Conservation (phyloP, 2,797 vertebrate species). For the Selene dorsalis region DNA sequence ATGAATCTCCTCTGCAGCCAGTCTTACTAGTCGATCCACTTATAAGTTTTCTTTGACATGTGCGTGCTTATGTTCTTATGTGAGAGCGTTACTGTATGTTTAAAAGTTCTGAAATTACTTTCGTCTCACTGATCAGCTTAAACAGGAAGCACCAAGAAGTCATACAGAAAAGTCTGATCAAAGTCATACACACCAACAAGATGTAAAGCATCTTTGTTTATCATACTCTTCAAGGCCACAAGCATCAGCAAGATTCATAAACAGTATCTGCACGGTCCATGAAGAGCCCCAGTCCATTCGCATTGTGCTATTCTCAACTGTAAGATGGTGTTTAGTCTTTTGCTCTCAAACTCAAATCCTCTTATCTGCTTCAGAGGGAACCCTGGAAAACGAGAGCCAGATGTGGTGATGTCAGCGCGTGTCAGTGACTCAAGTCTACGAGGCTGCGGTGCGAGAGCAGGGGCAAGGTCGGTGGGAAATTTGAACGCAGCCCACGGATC, state of each 20-base stretch:
- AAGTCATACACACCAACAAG: not conserved
- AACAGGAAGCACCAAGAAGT: not conserved
- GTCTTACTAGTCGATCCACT: not conserved
- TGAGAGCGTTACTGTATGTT: not conserved
- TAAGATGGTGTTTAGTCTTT: conserved; percentile 26
- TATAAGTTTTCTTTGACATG: not conserved
- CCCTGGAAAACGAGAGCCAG: conserved; percentile 74
- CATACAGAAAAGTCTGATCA: not conserved
- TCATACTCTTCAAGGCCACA: not conserved
- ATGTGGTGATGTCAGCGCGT: conserved; percentile 80
- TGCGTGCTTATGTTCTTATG: not conserved
- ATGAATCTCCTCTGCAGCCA: conserved; percentile 4
- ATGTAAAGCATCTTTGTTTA: not conserved
- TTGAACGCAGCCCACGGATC: conserved; percentile 41
- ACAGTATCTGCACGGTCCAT: not conserved
- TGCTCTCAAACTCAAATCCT: conserved; percentile 37
- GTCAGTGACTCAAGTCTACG: conserved; percentile 52
- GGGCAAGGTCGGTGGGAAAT: conserved; percentile 61
- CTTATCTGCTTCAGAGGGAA: conserved; percentile 61
- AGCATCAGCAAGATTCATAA: not conserved
- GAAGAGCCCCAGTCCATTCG: not conserved
- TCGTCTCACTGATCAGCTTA: not conserved
- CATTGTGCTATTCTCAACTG: not conserved
- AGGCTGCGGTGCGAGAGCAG: conserved; percentile 47
- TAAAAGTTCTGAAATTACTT: not conserved